Conservation (phyloP, 2,888 invertebrate genomes). For the Drosophila eohydei region DNA sequence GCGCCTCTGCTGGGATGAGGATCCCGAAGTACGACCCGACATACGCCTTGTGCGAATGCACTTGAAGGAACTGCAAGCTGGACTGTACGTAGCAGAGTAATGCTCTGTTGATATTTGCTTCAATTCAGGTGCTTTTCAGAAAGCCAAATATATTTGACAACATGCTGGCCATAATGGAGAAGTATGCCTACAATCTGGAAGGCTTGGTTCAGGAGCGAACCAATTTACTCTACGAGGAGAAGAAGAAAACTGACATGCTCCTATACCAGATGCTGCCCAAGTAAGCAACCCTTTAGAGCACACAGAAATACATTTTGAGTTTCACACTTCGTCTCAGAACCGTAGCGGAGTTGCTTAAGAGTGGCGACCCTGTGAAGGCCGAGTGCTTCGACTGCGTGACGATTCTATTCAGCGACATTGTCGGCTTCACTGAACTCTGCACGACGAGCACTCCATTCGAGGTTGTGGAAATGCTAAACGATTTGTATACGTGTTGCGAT, state of each 20-base stretch:
- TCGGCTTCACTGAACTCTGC: conserved; percentile 92
- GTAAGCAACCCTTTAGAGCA: conserved; percentile 84
- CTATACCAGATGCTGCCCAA: conserved; percentile 94
- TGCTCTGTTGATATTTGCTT: not conserved
- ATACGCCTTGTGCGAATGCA: conserved; percentile 90
- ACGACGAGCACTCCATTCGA: conserved; percentile 92
- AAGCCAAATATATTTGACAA: conserved; percentile 95
- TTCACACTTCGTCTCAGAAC: conserved; percentile 86
- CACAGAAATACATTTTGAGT: not conserved
- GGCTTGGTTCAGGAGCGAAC: conserved; percentile 93
- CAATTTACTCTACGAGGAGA: conserved; percentile 92
- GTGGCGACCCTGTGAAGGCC: conserved; percentile 91
- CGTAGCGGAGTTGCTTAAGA: conserved; percentile 92
- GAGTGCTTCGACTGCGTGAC: conserved; percentile 93
- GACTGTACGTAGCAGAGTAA: conserved; percentile 85
- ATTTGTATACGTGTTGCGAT: conserved; percentile 94
- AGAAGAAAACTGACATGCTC: conserved; percentile 93
- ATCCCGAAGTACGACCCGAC: conserved; percentile 90
- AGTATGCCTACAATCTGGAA: conserved; percentile 94
- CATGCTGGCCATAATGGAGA: conserved; percentile 96
- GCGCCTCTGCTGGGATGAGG: conserved; percentile 92
- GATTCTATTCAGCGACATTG: conserved; percentile 93
- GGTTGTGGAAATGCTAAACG: conserved; percentile 94
- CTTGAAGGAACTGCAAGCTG: conserved; percentile 92
- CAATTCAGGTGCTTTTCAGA: conserved; percentile 83